phyloP scores from a whole-genome alignment of 2,113 vertebrate genomes.

The Perca schrenkii region DNA sequence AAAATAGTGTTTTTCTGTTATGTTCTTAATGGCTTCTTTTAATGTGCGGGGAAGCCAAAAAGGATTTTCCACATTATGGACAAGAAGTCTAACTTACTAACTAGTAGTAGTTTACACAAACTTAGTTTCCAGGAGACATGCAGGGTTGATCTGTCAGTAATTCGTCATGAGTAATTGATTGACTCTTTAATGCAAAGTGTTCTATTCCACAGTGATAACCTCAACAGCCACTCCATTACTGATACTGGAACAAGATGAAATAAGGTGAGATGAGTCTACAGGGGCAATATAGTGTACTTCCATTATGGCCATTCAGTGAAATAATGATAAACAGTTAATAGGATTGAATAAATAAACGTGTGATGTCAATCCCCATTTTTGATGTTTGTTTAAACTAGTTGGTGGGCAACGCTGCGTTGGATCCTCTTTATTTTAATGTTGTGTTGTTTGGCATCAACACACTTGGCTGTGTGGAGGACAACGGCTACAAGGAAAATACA shows the following conservation, averaged over 20 bases:
- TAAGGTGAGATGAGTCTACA: slow-evolving; percentile 36
- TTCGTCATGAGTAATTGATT: background rate
- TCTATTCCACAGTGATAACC: slow-evolving; percentile 29
- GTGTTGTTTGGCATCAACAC: slow-evolving; percentile 39
- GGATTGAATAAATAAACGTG: background rate
- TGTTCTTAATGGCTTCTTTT: background rate
- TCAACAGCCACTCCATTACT: background rate
- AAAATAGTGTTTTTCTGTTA: background rate
- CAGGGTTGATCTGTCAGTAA: background rate
- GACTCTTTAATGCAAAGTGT: background rate
- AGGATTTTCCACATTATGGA: too few species aligned
- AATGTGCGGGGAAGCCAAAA: too few species aligned
- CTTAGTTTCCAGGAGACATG: background rate
- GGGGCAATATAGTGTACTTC: background rate
- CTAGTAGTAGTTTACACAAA: background rate
- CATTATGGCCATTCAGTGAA: background rate
- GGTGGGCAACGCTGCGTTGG: slow-evolving; percentile 74
- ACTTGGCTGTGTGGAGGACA: slow-evolving; percentile 41
- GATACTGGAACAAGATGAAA: background rate
- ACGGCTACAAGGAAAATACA: background rate
- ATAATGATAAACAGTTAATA: background rate
- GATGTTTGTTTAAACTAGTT: slow-evolving; percentile 46
- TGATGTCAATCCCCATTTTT: background rate
- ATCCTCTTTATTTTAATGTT: slow-evolving; percentile 64
- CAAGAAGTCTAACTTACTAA: too few species aligned